Percentiles rank a stretch among this genome's conserved stretches.
These are phyloP conservation scores for Serrognathus titanus DNA, from an alignment of 2,888 invertebrate genomes.

Conservation along the genomic window DNA sequence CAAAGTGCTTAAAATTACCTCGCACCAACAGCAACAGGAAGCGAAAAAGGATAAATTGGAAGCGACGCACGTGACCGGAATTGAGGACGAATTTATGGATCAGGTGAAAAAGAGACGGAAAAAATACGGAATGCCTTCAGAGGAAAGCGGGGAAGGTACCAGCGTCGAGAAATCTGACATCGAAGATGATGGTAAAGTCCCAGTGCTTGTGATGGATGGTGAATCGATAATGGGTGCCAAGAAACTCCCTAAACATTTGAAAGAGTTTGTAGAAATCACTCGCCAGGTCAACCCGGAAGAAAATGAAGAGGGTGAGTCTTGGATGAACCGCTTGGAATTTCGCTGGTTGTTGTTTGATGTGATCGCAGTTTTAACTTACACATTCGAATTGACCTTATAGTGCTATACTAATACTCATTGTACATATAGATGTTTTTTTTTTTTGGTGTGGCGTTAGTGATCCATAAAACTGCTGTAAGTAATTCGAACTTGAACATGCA, in stretches of 20 bases:
- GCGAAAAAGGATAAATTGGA: conserved; percentile 26
- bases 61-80: conserved; percentile 51
- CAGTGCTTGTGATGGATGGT: conserved; percentile 63
- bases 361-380: conserved; percentile 12
- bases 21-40: conserved; percentile 47
- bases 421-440: no score
- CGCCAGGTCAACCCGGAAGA: conserved; percentile 39
- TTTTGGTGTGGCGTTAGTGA: no score
- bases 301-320: conserved; percentile 51
- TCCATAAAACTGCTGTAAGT: background rate
- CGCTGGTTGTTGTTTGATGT: conserved; percentile 18
- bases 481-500: background rate
- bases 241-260: conserved; percentile 71
- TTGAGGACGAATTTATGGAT: conserved; percentile 75
- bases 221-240: conserved; percentile 59
- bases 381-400: conserved; percentile 6
- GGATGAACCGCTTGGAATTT: conserved; percentile 19
- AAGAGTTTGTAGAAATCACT: conserved; percentile 71
- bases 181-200: conserved; percentile 32
- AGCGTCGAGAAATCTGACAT: conserved; percentile 33
- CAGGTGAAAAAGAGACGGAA: conserved; percentile 70
- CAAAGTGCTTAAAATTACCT: conserved; percentile 76
- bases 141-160: conserved; percentile 56
- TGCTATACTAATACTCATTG: conserved; percentile 13
- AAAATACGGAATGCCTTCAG: conserved; percentile 64